Evolutionary conservation across 2,797 vertebrate species (phyloP).

Genomic region (Notoglanidium macrostoma): DNA sequence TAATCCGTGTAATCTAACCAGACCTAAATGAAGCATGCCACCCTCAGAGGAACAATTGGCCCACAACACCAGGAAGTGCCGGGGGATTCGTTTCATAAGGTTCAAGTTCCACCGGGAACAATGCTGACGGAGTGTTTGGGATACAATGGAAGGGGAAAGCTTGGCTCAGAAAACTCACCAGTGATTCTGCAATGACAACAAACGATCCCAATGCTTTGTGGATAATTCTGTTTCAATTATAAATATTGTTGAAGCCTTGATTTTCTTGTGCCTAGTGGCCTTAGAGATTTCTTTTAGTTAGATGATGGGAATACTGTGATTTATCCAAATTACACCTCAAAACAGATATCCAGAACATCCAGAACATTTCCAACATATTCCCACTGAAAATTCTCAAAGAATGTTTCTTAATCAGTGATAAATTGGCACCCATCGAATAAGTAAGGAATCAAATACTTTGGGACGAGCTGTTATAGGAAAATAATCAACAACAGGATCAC

Average conservation of each 20-base stretch:
- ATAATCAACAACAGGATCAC: neutral
- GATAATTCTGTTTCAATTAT: neutral
- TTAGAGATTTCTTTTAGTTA: neutral
- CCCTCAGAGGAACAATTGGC: neutral
- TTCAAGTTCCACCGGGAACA: conserved; percentile 43
- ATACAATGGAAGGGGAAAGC: neutral
- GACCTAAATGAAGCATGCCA: neutral
- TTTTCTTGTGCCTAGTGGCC: neutral
- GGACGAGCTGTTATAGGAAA: neutral
- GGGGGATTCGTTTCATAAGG: conserved; percentile 20
- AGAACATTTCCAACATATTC: neutral
- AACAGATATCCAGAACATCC: neutral
- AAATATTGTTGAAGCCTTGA: neutral
- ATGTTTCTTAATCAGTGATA: neutral
- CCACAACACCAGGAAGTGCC: conserved; percentile 12
- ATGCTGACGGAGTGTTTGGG: conserved; percentile 20
- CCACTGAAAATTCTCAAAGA: no score
- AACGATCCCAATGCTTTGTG: neutral
- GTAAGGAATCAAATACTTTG: neutral
- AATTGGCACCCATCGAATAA: neutral
- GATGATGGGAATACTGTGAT: neutral
- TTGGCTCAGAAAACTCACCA: neutral
- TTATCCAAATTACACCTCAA: neutral
- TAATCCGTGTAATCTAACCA: conserved; percentile 14
- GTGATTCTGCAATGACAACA: neutral